Evolutionary conservation across 2,113 vertebrate species (phyloP).

Genomic region (Butorides virescens): DNA sequence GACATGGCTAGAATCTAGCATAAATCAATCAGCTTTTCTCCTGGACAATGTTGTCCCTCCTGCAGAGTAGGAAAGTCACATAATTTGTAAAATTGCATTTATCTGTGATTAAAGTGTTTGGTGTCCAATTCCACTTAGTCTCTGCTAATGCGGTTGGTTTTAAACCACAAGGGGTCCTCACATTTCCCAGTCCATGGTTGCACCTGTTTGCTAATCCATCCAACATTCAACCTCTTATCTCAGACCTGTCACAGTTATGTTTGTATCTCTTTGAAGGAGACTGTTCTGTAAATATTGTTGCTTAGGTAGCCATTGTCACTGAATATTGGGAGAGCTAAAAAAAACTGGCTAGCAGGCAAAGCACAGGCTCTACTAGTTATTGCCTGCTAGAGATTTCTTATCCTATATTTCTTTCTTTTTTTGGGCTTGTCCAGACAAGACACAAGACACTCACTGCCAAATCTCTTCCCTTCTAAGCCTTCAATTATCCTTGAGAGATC

Average conservation of each 20-base stretch:
- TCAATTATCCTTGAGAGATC: neutral
- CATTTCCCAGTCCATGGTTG: neutral
- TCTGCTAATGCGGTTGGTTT: neutral
- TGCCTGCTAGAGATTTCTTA: neutral
- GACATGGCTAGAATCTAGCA: neutral
- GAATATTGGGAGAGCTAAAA: neutral
- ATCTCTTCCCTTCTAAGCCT: neutral
- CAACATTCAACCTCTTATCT: neutral
- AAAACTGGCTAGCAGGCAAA: neutral
- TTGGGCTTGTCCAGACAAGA: neutral
- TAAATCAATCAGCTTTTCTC: neutral
- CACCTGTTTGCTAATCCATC: neutral
- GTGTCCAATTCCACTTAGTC: neutral
- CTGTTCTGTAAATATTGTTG: neutral
- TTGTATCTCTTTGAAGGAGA: rapidly evolving
- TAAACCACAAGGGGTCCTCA: neutral
- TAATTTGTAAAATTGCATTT: neutral
- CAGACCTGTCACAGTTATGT: neutral
- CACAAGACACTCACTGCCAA: neutral
- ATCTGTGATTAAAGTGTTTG: neutral
- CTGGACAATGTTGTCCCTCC: neutral
- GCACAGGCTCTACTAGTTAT: neutral
- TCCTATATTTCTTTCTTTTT: neutral
- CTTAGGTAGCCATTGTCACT: neutral
- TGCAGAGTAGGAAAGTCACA: neutral